Evolutionary conservation across 2,888 invertebrate genomes (phyloP), one percentile per base, ranked within the genome.

Genomic region (Oeneis ivallda): DNA sequence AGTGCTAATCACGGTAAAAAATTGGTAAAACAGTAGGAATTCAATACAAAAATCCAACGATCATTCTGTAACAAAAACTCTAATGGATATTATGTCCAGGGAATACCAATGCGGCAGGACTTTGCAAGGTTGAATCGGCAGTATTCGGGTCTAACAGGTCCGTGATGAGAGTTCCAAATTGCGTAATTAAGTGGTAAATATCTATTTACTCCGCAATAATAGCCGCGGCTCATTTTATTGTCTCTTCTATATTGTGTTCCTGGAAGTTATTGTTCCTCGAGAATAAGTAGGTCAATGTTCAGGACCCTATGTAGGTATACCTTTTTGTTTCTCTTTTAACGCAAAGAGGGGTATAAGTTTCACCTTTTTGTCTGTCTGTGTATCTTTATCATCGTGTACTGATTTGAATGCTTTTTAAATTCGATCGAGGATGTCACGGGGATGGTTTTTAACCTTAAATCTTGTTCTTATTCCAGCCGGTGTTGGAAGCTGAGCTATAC

Each of bases 91-190:
- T 58, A 45, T 43, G 45, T 41, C 11, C 37, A 19, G 39, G 45
- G 62, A 66, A 62, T 66, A 49, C 50, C 45, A 62, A 66, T 58
- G 60, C 37, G 43, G 53, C 39, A 52, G 66, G 59, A 62, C 58
- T 49, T 59, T 58, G 45, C 17, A 39, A 52, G 58, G 53, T 63
- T 60, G 50, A 56, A 60, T 63, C 49, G 59, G 63, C 66, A 58
- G 62, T 66, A 62, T 66, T 66, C 66, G 56, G 54, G 61, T 63
- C 56, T n/a, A 60, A 60, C 65, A 34, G 59, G 7, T 60, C 60
- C 65, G 61, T 66, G 68, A 66, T 66, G 57, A 64, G 66, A 53
- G 61, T 63, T 64, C 65, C 47, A 57, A 69, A 69, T 66, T 66
- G 64, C 63, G 41, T 62, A 49, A 66, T 66, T 64, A 64, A 43